Evolutionary conservation across 2,113 vertebrate genomes (phyloP).

Genomic region (Pseudonaja textilis): DNA sequence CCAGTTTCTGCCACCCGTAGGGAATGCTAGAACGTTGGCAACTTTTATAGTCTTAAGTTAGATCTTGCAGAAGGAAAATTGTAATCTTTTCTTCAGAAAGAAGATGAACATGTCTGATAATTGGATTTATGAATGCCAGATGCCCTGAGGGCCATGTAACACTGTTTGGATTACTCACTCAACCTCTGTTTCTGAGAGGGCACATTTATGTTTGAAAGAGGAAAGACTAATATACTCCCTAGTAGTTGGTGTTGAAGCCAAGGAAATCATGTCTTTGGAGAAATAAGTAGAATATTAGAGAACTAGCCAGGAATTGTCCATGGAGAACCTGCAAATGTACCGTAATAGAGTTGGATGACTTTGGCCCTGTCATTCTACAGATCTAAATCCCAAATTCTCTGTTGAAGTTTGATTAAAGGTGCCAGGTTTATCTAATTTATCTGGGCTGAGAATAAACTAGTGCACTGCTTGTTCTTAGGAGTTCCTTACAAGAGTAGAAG

Average conservation of each 20-base stretch:
- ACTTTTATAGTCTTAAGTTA: background rate
- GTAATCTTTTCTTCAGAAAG: background rate
- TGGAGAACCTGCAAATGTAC: no score
- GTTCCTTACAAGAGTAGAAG: background rate
- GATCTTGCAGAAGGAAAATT: background rate
- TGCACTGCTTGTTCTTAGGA: background rate
- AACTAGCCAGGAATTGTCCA: no score
- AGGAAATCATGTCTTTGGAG: background rate
- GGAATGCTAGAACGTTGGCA: background rate
- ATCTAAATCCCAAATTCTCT: background rate
- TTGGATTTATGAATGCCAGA: background rate
- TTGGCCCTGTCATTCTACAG: background rate
- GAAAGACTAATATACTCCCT: background rate
- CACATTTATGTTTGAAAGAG: background rate
- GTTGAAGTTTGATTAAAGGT: background rate
- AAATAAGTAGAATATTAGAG: background rate
- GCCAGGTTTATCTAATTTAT: background rate
- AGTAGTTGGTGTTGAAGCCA: background rate
- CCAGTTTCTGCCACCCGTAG: background rate
- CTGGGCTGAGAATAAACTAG: background rate
- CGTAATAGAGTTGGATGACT: background rate
- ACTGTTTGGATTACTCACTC: background rate
- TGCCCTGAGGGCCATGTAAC: background rate
- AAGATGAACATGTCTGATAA: background rate
- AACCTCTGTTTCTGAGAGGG: background rate